A percentile compares a stretch with the other conserved stretches of the same genome.
Conservation (phyloP, 2,797 vertebrate species). For the Cryptoprocta ferox region DNA sequence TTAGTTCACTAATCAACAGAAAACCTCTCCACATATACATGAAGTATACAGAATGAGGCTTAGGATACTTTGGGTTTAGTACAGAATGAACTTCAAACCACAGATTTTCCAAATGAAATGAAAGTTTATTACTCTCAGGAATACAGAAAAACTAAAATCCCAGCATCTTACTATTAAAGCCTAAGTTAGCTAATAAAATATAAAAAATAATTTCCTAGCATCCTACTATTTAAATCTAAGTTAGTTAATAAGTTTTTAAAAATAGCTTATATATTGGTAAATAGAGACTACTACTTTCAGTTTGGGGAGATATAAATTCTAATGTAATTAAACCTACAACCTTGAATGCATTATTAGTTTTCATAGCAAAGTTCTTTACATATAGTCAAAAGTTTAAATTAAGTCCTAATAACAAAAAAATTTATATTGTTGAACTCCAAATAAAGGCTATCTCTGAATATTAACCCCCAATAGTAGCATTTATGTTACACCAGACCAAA, state of each 20-base stretch:
- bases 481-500: neutral
- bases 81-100: neutral
- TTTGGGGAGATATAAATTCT: neutral
- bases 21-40: neutral
- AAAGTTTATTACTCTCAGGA: neutral
- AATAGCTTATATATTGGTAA: neutral
- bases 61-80: neutral
- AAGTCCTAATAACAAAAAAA: neutral
- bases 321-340: neutral
- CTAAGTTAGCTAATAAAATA: neutral
- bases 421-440: neutral
- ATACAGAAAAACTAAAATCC: neutral
- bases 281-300: neutral
- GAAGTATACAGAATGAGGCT: neutral
- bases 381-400: neutral
- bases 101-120: neutral
- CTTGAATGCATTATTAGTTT: neutral
- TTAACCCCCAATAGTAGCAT: neutral
- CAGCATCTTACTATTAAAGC: neutral
- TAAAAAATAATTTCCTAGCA: neutral
- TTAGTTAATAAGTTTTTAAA: neutral
- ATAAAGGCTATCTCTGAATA: neutral
- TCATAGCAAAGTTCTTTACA: neutral
- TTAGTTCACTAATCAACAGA: slow-evolving; percentile 12
- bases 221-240: neutral